Conservation (phyloP, 2,797 vertebrate species). For the Antrozous pallidus region DNA sequence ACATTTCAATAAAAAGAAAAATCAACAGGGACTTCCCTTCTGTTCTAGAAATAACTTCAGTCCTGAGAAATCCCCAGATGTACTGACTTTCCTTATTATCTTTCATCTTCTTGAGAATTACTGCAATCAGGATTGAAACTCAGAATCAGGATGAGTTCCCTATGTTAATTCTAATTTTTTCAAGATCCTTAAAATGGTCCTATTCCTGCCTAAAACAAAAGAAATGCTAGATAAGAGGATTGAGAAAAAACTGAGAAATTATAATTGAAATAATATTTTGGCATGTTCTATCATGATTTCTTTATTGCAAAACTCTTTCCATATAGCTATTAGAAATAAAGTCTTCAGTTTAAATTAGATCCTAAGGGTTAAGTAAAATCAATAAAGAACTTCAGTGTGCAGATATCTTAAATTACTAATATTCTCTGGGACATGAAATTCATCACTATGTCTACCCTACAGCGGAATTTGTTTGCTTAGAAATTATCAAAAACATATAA, state of each 20-base stretch:
- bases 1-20: not conserved
- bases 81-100: not conserved
- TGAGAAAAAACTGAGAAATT: not conserved
- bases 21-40: not conserved
- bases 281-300: not conserved
- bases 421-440: constrained; percentile 51
- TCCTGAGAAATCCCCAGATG: fast-evolving
- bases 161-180: not conserved
- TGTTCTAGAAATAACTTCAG: not conserved
- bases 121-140: not conserved
- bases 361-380: constrained; percentile 40
- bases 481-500: constrained; percentile 52
- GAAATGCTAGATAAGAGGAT: not conserved
- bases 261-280: not conserved
- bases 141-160: not conserved
- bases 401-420: not conserved
- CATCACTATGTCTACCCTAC: constrained; percentile 41
- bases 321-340: not conserved
- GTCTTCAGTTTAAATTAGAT: constrained; percentile 50
- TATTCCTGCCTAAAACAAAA: not conserved
- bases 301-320: not conserved
- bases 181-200: not conserved
- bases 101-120: not conserved
- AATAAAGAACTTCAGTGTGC: constrained; percentile 15
- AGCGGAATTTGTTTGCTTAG: constrained; percentile 57